A percentile compares a stretch with the other conserved stretches of the same genome.
Conservation (phyloP, 2,797 vertebrate genomes). For the Sebastes wilsoni region DNA sequence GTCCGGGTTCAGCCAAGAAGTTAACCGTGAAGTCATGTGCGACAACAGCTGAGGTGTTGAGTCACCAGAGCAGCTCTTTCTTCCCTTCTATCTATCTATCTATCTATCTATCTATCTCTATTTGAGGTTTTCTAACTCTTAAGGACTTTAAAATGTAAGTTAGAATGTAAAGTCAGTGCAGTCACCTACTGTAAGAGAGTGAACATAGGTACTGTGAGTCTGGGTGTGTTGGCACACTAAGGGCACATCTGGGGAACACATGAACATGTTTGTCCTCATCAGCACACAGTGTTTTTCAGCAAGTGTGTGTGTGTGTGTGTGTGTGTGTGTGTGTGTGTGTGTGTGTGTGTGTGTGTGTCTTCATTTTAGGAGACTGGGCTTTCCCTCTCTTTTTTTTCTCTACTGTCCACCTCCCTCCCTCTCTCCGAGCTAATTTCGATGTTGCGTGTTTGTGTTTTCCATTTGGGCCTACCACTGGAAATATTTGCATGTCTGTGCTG, state of each 20-base stretch:
- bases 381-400: constrained; percentile 71
- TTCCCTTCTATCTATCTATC: constrained; percentile 20
- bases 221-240: constrained; percentile 52
- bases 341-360: constrained; percentile 40
- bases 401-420: constrained; percentile 63
- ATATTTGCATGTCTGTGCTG: constrained; percentile 88
- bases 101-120: neutral
- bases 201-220: constrained; percentile 52
- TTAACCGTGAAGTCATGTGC: constrained; percentile 75
- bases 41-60: constrained; percentile 77
- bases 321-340: constrained; percentile 28
- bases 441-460: constrained; percentile 87
- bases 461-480: constrained; percentile 86
- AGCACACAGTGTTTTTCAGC: constrained; percentile 67
- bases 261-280: constrained; percentile 75
- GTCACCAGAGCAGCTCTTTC: constrained; percentile 46
- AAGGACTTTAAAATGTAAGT: neutral
- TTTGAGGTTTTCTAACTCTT: neutral
- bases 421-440: constrained; percentile 82
- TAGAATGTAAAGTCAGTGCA: constrained; percentile 3
- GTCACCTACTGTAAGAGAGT: constrained; percentile 31
- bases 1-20: constrained; percentile 72
- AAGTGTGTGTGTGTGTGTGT: constrained; percentile 41
- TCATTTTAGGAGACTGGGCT: constrained; percentile 71
- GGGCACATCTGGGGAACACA: constrained; percentile 76